Base-by-base conservation (phyloP, 30 jellyfish, hydroid and myxozoan genomes). In the Hydractinia echinata region DNA sequence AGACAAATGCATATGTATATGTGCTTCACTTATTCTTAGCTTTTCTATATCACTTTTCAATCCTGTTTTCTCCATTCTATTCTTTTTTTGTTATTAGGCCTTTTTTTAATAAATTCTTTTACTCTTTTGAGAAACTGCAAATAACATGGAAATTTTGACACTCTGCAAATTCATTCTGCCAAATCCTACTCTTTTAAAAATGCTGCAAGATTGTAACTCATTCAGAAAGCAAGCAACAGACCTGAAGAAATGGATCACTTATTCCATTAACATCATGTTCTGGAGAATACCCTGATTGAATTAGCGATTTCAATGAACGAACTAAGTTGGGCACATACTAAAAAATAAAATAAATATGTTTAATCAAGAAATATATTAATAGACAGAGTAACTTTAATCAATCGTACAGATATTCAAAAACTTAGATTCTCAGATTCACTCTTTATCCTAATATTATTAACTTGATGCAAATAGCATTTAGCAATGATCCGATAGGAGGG, bases 251-350 rank as follows among this genome's bases (percentile, higher is more conserved):
- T 0, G 99, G 99, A 77, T 94, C 99, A 73, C 99, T 94, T 44
- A 94, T 94, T 19, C 99, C 99, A 15, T 95, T 85, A 14, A 94
- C 99, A 82, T 94, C 99, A 72, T 94, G 99, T 73, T 94, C 99
- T 7, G 99, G 99, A 6, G 99, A 94, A 81, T 87, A 94, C 19
- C 99, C 99, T 14, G 99, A 56, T 58, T 94, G 99, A n/a, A 88
- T 87, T 91, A 94, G 85, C 73, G 94, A 83, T 88, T 94, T 94
- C 73, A 94, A 74, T 54, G 95, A 78, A n/a, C 99, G 91, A 60
- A 94, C 95, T 68, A 94, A 78, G 68, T 87, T 94, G 21, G 99
- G 99, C 48, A 92, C 99, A 60, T 81, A 62, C 99, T 94, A 56
- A 16, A 53, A 68, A 61, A 13, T 5, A 30, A 84, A 76, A 70